These are phyloP conservation scores for Sebastes fasciatus DNA, from an alignment of 2,113 vertebrate species.

Conservation along the genomic window DNA sequence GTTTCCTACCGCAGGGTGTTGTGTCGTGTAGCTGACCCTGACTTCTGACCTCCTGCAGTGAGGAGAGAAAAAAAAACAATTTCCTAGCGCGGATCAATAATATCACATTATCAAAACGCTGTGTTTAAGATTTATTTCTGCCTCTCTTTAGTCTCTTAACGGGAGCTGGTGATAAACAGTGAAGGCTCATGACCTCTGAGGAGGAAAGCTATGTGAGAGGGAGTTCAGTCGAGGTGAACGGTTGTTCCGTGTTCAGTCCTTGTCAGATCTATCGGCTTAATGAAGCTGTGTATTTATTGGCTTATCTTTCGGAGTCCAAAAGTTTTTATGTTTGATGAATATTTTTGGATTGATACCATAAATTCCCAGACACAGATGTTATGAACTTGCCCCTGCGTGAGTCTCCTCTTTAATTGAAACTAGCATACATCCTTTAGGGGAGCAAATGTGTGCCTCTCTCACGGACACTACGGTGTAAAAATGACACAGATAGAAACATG, in stretches of 20 bases:
- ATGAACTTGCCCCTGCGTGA: background rate
- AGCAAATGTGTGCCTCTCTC: constrained; percentile 3
- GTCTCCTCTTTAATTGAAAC: constrained; percentile 18
- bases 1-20: constrained; percentile 1
- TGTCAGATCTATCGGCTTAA: constrained; percentile 42
- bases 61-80: constrained; percentile 49
- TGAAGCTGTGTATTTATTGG: constrained; percentile 28
- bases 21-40: constrained; percentile 29
- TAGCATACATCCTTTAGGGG: constrained; percentile 2
- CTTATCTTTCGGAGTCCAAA: background rate
- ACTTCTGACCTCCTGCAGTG: constrained; percentile 46
- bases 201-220: constrained; percentile 1
- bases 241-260: constrained; percentile 11
- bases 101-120: constrained; percentile 65
- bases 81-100: constrained; percentile 64
- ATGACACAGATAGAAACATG: constrained; percentile 32
- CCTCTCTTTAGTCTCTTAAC: constrained; percentile 19
- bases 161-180: constrained; percentile 41
- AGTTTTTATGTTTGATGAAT: constrained; percentile 9
- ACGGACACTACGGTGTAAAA: constrained; percentile 1
- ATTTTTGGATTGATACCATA: constrained; percentile 1
- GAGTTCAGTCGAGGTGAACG: constrained; percentile 57
- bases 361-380: background rate
- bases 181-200: constrained; percentile 25
- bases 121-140: constrained; percentile 57